These are phyloP conservation scores for Microctenopoma steveboyesi DNA, from an alignment of 2,797 vertebrate species.

Conservation along the genomic window DNA sequence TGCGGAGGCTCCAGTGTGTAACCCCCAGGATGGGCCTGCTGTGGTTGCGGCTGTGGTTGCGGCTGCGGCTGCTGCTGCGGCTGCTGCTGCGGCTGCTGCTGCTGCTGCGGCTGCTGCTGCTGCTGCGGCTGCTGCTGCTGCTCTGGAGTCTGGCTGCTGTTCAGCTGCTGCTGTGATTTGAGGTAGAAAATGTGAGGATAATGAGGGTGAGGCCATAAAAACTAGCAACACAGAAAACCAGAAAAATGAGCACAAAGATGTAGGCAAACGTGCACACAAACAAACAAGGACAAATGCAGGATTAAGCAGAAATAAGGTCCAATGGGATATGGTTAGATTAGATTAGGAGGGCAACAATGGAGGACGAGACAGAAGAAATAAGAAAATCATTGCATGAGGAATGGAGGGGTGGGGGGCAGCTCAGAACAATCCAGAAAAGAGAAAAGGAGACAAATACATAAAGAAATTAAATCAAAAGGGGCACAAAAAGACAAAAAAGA, in stretches of 20 bases:
- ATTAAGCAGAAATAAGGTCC: slow-evolving; percentile 61
- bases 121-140: slow-evolving; percentile 81
- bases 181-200: slow-evolving; percentile 95
- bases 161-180: slow-evolving; percentile 90
- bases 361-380: slow-evolving; percentile 28
- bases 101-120: slow-evolving; percentile 85
- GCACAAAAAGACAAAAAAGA: slow-evolving; percentile 70
- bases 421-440: slow-evolving; percentile 45
- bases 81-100: slow-evolving; percentile 86
- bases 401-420: slow-evolving; percentile 43
- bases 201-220: slow-evolving; percentile 87
- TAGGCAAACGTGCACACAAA: slow-evolving; percentile 58
- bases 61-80: slow-evolving; percentile 78
- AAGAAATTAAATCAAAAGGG: slow-evolving; percentile 46
- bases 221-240: slow-evolving; percentile 82
- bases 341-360: slow-evolving; percentile 22
- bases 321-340: slow-evolving; percentile 42
- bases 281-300: slow-evolving; percentile 58
- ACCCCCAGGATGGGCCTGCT: slow-evolving; percentile 67
- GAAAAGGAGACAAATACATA: slow-evolving; percentile 20
- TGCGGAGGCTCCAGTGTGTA: slow-evolving; percentile 62
- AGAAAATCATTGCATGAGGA: slow-evolving; percentile 40
- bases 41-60: slow-evolving; percentile 71
- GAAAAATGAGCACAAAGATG: slow-evolving; percentile 69
- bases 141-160: slow-evolving; percentile 86